Evolutionary conservation across 2,113 vertebrate species (phyloP).

Genomic region (Pluvianellus socialis): DNA sequence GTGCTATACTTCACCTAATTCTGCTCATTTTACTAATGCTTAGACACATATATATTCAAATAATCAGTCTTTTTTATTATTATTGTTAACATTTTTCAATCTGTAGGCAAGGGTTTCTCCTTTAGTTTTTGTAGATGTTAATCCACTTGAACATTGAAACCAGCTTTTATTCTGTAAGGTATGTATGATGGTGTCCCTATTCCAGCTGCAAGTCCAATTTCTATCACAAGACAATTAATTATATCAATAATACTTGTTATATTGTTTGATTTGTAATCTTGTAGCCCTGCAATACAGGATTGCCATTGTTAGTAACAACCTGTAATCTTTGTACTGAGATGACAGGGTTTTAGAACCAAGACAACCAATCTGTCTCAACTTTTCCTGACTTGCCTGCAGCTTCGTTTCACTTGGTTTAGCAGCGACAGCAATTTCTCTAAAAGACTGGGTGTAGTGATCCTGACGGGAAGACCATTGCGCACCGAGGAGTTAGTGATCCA

Average conservation of each 20-base stretch:
- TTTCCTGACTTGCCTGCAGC: neutral
- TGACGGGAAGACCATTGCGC: neutral
- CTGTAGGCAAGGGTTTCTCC: neutral
- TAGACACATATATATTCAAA: neutral
- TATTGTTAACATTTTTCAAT: neutral
- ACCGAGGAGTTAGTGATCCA: neutral
- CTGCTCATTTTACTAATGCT: neutral
- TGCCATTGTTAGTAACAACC: neutral
- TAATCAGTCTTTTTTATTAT: neutral
- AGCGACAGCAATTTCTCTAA: neutral
- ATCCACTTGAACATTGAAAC: neutral
- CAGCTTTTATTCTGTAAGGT: neutral
- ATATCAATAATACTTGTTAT: neutral
- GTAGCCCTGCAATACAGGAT: neutral
- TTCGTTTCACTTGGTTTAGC: neutral
- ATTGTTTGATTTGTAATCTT: neutral
- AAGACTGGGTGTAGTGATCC: neutral
- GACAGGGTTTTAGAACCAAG: neutral
- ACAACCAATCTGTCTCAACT: neutral
- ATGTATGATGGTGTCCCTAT: neutral
- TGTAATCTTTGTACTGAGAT: neutral
- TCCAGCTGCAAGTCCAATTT: neutral
- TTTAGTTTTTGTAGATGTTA: neutral
- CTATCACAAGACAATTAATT: neutral
- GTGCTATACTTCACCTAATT: neutral